Percentiles rank a stretch among this genome's conserved stretches.
Evolutionary conservation across 1,140 invertebrate genomes (phyloP).

Genomic region (Colletes latitarsis): DNA sequence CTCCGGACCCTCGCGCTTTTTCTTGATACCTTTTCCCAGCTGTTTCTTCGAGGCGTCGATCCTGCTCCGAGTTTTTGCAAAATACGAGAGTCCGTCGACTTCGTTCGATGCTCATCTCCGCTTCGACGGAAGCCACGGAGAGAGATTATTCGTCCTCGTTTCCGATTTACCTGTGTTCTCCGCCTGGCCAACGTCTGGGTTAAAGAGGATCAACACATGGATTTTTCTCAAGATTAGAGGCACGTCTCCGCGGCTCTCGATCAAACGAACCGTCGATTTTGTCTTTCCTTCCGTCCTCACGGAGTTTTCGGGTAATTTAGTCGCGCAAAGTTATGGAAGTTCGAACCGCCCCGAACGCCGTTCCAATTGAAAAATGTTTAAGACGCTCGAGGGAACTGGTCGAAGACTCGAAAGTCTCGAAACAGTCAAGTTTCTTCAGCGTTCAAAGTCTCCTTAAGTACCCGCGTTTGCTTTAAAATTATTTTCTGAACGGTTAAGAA

Average conservation of each 20-base stretch:
- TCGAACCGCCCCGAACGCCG: not conserved
- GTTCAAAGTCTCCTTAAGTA: not conserved
- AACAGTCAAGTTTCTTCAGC: not conserved
- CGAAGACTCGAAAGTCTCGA: not conserved
- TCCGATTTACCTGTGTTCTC: not conserved
- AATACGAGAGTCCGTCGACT: not conserved
- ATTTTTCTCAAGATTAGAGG: too few relatives aligned
- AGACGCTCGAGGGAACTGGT: not conserved
- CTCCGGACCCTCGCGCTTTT: conserved; percentile 41
- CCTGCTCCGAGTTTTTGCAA: not conserved
- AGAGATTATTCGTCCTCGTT: not conserved
- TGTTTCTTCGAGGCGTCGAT: conserved; percentile 20
- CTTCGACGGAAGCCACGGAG: not conserved
- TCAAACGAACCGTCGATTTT: not conserved
- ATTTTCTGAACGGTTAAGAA: conserved; percentile 48
- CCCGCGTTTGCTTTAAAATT: conserved; percentile 51
- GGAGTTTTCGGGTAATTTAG: not conserved
- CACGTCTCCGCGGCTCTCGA: too few relatives aligned
- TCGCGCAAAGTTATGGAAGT: not conserved
- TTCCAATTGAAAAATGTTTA: conserved; percentile 7
- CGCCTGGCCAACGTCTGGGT: not conserved
- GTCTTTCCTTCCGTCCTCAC: not conserved
- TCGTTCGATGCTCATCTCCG: not conserved
- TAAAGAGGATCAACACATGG: too few relatives aligned
- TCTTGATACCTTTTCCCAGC: conserved; percentile 27